These are phyloP conservation scores for Oligia latruncula DNA, from an alignment of 2,888 invertebrate species.

Conservation along the genomic window DNA sequence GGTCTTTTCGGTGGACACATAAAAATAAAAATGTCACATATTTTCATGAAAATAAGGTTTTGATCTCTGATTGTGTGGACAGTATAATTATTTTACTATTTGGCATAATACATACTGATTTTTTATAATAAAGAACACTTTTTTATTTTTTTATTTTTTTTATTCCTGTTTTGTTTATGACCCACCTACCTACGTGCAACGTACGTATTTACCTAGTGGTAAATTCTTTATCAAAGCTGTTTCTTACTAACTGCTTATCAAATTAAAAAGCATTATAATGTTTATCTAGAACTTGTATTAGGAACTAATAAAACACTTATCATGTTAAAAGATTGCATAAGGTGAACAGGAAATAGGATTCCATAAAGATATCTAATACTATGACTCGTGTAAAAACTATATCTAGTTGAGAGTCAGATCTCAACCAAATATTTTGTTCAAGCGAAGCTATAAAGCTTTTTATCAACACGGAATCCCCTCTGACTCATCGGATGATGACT, in stretches of 20 bases:
- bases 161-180: too few relatives aligned
- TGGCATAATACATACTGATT: too few relatives aligned
- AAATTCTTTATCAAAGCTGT: constrained; percentile 6
- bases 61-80: too few relatives aligned
- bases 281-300: constrained; percentile 20
- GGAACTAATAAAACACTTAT: constrained; percentile 15
- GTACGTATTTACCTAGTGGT: neutral
- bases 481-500: constrained; percentile 56
- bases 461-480: constrained; percentile 12
- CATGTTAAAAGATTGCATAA: constrained; percentile 3
- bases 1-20: too few relatives aligned
- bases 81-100: too few relatives aligned
- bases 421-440: too few relatives aligned
- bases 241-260: constrained; percentile 31
- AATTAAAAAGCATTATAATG: neutral
- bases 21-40: too few relatives aligned
- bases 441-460: neutral
- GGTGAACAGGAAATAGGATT: constrained; percentile 1
- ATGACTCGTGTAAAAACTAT: constrained; percentile 11
- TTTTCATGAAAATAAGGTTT: too few relatives aligned
- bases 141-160: too few relatives aligned
- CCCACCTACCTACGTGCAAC: neutral
- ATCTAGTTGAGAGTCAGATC: constrained; percentile 8
- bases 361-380: neutral
- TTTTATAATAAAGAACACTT: too few relatives aligned